Percentiles rank a stretch among this genome's conserved stretches.
Conservation (phyloP, 2,113 vertebrate species). For the Ctenodactylus gundi region DNA sequence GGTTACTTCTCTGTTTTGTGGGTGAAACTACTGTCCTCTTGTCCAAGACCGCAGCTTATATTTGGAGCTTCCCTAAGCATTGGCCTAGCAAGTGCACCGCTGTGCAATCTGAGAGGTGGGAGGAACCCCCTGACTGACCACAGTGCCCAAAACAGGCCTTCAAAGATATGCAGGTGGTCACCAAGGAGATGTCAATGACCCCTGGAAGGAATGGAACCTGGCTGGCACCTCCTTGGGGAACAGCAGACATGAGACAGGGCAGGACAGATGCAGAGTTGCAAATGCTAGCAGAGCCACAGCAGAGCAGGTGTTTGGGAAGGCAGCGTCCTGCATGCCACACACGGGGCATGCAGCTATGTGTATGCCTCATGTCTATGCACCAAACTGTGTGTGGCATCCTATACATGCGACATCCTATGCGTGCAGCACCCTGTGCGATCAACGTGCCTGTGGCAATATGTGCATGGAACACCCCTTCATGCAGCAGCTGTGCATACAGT, state of each 20-base stretch:
- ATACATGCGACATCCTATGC: no score
- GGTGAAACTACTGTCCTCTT: background rate
- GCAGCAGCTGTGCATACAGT: no score
- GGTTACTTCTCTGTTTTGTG: background rate
- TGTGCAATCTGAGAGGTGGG: background rate
- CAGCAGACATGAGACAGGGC: background rate
- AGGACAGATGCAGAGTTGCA: background rate
- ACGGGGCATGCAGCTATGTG: no score
- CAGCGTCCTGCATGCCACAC: no score
- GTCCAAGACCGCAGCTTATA: background rate
- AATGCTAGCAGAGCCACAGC: rapidly evolving
- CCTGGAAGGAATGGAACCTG: background rate
- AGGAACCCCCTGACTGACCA: background rate
- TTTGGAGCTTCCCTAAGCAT: background rate
- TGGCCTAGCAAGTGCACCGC: background rate
- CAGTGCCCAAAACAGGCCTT: background rate
- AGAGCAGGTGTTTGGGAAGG: background rate
- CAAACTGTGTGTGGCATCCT: no score
- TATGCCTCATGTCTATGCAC: no score
- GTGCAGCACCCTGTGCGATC: background rate
- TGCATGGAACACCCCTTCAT: no score
- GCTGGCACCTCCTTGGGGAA: no score
- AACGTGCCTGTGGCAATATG: no score
- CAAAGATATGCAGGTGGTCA: background rate
- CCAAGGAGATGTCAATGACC: background rate